Percentiles rank a stretch among this genome's conserved stretches.
Conservation (phyloP, 2,888 invertebrate species). For the Homarus gammarus region DNA sequence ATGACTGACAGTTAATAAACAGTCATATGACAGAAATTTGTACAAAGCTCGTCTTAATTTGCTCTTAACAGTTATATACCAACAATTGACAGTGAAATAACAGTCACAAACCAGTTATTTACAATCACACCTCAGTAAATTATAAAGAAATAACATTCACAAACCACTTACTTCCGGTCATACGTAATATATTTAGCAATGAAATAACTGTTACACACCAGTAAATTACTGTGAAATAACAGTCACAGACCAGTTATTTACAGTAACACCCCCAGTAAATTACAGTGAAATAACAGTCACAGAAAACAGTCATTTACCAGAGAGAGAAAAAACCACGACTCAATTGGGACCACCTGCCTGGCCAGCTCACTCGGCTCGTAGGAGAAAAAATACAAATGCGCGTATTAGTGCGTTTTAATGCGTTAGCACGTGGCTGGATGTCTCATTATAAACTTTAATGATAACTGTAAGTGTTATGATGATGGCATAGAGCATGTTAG, state of each 20-base stretch:
- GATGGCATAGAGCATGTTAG: neutral
- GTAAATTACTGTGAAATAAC: neutral
- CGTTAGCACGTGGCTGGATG: conserved; percentile 19
- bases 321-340: neutral
- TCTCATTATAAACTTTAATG: conserved; percentile 39
- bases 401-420: conserved; percentile 33
- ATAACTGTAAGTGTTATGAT: conserved; percentile 11
- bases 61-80: neutral
- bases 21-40: too few species aligned
- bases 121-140: too few species aligned
- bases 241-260: neutral
- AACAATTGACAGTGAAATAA: neutral
- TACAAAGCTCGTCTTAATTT: too few species aligned
- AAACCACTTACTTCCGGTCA: too few species aligned
- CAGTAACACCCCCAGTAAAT: too few species aligned
- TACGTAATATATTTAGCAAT: too few species aligned
- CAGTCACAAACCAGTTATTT: neutral
- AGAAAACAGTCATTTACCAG: neutral
- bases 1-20: too few species aligned
- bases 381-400: conserved; percentile 26
- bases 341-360: neutral
- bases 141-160: too few species aligned
- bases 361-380: neutral
- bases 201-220: neutral
- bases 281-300: neutral